A percentile compares a stretch with the other conserved stretches of the same genome.
Conservation (phyloP, 2,888 invertebrate species). For the Gari tellinella region DNA sequence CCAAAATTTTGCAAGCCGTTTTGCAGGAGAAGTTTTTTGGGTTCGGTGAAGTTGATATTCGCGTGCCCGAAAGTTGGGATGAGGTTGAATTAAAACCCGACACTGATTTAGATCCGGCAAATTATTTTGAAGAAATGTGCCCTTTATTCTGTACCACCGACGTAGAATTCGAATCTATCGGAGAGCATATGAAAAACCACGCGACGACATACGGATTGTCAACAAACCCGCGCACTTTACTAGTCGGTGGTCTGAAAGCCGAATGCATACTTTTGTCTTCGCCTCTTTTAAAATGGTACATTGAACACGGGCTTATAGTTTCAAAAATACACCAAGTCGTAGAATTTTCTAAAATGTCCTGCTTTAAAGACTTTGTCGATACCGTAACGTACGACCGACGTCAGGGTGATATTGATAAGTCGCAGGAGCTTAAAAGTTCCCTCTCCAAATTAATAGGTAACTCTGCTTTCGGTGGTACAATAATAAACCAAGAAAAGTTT, state of each 20-base stretch:
- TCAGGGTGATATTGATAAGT: constrained; percentile 20
- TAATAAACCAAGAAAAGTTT: constrained; percentile 21
- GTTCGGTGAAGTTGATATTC: constrained; percentile 37
- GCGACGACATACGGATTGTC: constrained; percentile 10
- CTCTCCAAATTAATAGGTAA: constrained; percentile 24
- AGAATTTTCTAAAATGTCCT: constrained; percentile 38
- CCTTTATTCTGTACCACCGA: constrained; percentile 43
- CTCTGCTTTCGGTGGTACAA: constrained; percentile 21
- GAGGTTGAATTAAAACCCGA: constrained; percentile 6
- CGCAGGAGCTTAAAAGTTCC: constrained; percentile 7
- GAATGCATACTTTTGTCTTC: constrained; percentile 30
- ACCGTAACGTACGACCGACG: no score
- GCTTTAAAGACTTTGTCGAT: no score
- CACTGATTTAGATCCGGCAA: constrained; percentile 6
- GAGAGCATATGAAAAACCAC: constrained; percentile 39
- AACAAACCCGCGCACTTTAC: constrained; percentile 16
- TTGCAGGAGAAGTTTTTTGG: constrained; percentile 26
- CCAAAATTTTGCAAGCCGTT: no score
- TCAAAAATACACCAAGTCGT: constrained; percentile 43
- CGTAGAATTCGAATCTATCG: constrained; percentile 31
- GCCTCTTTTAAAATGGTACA: constrained; percentile 53
- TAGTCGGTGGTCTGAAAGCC: constrained; percentile 43
- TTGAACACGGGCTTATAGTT: constrained; percentile 48
- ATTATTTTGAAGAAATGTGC: constrained; percentile 47
- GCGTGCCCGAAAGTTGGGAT: constrained; percentile 28